These are phyloP conservation scores for Daphoenositta chrysoptera DNA, from an alignment of 2,113 vertebrate genomes.

Conservation along the genomic window DNA sequence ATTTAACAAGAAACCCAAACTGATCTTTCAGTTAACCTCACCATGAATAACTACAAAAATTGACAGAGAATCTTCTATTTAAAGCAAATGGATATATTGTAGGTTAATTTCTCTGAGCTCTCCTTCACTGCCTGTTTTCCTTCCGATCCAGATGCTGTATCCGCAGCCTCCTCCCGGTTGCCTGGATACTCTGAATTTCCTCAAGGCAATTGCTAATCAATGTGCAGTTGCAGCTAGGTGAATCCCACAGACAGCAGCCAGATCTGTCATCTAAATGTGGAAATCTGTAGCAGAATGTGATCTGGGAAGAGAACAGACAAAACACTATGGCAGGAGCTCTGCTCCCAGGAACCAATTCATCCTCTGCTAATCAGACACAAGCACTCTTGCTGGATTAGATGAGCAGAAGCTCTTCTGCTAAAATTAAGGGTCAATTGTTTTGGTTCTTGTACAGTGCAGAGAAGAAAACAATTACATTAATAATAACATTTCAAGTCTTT, in stretches of 20 bases:
- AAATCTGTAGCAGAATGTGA: slow-evolving; percentile 20
- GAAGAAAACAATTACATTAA: slow-evolving; percentile 34
- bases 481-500: neutral
- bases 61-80: neutral
- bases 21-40: neutral
- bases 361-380: slow-evolving; percentile 5
- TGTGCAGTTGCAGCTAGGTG: slow-evolving; percentile 68
- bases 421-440: slow-evolving; percentile 46
- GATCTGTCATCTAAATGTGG: slow-evolving; percentile 47
- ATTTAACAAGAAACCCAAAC: neutral
- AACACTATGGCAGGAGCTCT: slow-evolving; percentile 12
- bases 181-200: slow-evolving; percentile 68
- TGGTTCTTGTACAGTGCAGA: neutral
- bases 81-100: neutral
- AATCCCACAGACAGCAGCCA: slow-evolving; percentile 60
- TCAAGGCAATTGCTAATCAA: slow-evolving; percentile 67
- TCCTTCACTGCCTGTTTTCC: neutral
- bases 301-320: slow-evolving; percentile 39
- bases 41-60: neutral
- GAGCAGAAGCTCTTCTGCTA: neutral
- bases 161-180: slow-evolving; percentile 29
- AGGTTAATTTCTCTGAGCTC: slow-evolving; percentile 11
- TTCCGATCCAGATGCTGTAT: slow-evolving; percentile 57
- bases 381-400: neutral
- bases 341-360: slow-evolving; percentile 9